These are phyloP conservation scores for Lamprotornis superbus DNA, from an alignment of 2,113 vertebrate species.

Conservation along the genomic window DNA sequence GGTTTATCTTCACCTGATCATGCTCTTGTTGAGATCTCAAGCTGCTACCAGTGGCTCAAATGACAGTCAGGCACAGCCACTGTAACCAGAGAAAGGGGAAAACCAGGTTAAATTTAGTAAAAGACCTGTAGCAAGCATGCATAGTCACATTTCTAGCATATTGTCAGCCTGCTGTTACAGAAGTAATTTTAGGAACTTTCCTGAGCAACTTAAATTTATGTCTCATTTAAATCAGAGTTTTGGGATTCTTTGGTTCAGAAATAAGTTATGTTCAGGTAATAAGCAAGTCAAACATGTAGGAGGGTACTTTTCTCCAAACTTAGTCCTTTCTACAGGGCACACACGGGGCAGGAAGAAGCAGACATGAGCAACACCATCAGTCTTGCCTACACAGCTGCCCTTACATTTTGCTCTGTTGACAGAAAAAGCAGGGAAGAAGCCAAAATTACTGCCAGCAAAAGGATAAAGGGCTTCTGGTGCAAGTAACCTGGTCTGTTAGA, in stretches of 20 bases:
- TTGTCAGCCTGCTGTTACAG: neutral
- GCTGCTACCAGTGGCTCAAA: conserved; percentile 49
- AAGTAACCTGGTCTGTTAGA: neutral
- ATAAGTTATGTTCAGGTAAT: neutral
- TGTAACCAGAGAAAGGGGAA: neutral
- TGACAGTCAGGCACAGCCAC: conserved; percentile 77
- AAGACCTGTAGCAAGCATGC: neutral
- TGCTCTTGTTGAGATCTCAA: neutral
- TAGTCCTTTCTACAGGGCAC: neutral
- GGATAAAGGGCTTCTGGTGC: neutral
- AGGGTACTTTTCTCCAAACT: neutral
- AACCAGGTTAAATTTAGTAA: neutral
- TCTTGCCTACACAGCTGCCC: neutral
- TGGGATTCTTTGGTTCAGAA: neutral
- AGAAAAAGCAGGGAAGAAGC: neutral
- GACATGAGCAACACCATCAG: neutral
- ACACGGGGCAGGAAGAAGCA: neutral
- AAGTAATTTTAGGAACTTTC: neutral
- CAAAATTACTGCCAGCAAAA: neutral
- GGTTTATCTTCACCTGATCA: neutral
- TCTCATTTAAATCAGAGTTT: neutral
- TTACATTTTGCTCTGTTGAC: neutral
- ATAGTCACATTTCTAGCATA: neutral
- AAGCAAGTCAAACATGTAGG: neutral
- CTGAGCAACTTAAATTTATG: neutral